Evolutionary conservation across 2,113 vertebrate species (phyloP).

Genomic region (Xiphorhynchus elegans): DNA sequence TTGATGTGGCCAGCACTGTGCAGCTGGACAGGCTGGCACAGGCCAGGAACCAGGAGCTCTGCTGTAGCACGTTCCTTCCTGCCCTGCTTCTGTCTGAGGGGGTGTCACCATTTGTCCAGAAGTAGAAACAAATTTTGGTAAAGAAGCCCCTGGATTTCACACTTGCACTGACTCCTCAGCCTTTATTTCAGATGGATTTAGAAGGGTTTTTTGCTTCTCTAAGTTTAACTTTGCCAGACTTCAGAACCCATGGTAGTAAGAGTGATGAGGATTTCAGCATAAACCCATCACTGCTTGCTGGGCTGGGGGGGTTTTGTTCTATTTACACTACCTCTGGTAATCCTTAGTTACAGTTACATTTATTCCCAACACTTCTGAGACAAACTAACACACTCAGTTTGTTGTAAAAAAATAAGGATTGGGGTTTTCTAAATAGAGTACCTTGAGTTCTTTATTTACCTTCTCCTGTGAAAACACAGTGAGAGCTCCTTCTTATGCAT

Average conservation of each 20-base stretch:
- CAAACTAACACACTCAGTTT: not conserved
- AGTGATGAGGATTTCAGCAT: not conserved
- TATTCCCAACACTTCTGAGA: not conserved
- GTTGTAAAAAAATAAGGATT: not conserved
- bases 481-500: not conserved
- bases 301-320: not conserved
- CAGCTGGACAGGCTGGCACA: not conserved
- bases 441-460: not conserved
- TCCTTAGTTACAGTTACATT: not conserved
- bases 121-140: not conserved
- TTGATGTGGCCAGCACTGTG: not conserved
- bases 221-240: not conserved
- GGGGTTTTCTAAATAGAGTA: not conserved
- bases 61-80: not conserved
- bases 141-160: rapidly evolving
- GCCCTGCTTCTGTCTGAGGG: not conserved
- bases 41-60: not conserved
- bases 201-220: not conserved
- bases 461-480: not conserved
- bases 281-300: not conserved
- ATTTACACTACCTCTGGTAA: not conserved
- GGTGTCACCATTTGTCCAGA: not conserved
- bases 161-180: not conserved
- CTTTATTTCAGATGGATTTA: not conserved
- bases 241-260: not conserved